Evolutionary conservation across 2,888 invertebrate genomes (phyloP), one percentile per base, ranked within the genome.

Genomic region (Dusona sp.): DNA sequence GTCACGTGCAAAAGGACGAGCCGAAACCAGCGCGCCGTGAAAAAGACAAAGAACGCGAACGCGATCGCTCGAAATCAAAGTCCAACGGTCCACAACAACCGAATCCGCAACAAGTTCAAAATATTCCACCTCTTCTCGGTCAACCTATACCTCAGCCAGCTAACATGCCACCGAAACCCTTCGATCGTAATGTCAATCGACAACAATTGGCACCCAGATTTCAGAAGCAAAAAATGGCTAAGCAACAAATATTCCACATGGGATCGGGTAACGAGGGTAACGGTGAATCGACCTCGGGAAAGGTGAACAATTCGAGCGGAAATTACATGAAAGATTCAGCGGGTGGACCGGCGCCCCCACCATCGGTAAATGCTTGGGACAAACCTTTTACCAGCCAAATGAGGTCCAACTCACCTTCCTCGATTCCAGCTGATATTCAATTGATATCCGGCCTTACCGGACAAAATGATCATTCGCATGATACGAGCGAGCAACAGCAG

Each of bases 351-450:
- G 95, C 96, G 7, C 96, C 97, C 8, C 97, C 97, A n/a, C 97
- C 97, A 2, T 94, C 96, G 3, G 96, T 97, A 13, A 97, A 97
- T 94, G 98, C 98, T 3, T 98, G 98, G 98, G 97, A 97, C 89
- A 98, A 98, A 94, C 97, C 98, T 4, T 96, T 98, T 90, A 96
- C 96, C 48, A 96, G 97, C 91, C 96, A 96, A 74, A 93, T 97
- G 88, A 95, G 96, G 84, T 95, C 96, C 6, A 96, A 95, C 89
- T 95, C 95, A 3, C 94, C 95, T 0, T 92, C 92, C 4, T 87
- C 89, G 11, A 89, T 92, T 6, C 84, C 93, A 0, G 88, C 91
- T 0, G 94, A 93, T 22, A 91, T 93, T 29, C 94, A 94, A 48
- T 77, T 93, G 19, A 92, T 93, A 88, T 90, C 93, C 0, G 92